Percentiles rank a stretch among this genome's conserved stretches.
Conservation (phyloP, 2,888 invertebrate species). For the Ornithoptera alexandrae region DNA sequence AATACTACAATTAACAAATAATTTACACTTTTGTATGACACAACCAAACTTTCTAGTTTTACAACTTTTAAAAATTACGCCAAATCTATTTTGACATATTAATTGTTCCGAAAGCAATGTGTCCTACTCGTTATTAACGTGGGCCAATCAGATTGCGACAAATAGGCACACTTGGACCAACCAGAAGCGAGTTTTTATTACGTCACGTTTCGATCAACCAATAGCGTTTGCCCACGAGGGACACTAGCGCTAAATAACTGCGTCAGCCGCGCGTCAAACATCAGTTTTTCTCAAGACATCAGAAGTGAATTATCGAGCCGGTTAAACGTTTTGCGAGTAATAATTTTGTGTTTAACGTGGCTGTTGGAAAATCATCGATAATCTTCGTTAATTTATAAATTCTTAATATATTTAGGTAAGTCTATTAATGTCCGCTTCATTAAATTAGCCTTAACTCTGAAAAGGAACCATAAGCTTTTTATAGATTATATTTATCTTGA, state of each 20-base stretch:
- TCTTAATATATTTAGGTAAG: constrained; percentile 37
- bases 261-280: constrained; percentile 66
- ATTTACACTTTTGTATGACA: no score
- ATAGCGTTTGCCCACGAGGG: constrained; percentile 81
- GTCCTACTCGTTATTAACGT: constrained; percentile 76
- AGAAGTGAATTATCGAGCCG: constrained; percentile 50
- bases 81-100: constrained; percentile 41
- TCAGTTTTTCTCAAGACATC: constrained; percentile 72
- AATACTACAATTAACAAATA: no score
- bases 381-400: constrained; percentile 35
- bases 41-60: constrained; percentile 1
- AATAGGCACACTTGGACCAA: constrained; percentile 76
- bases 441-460: no score
- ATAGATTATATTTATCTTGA: no score
- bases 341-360: constrained; percentile 60
- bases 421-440: constrained; percentile 39
- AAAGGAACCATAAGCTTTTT: no score
- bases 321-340: constrained; percentile 35
- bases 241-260: constrained; percentile 78
- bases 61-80: constrained; percentile 57
- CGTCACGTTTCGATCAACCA: constrained; percentile 74
- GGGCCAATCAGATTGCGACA: constrained; percentile 84
- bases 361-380: constrained; percentile 44
- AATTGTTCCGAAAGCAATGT: constrained; percentile 28
- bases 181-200: constrained; percentile 49